These are phyloP conservation scores for Luidia sarsii DNA, from an alignment of 53 echinoderm and acorn worm species.

Conservation along the genomic window DNA sequence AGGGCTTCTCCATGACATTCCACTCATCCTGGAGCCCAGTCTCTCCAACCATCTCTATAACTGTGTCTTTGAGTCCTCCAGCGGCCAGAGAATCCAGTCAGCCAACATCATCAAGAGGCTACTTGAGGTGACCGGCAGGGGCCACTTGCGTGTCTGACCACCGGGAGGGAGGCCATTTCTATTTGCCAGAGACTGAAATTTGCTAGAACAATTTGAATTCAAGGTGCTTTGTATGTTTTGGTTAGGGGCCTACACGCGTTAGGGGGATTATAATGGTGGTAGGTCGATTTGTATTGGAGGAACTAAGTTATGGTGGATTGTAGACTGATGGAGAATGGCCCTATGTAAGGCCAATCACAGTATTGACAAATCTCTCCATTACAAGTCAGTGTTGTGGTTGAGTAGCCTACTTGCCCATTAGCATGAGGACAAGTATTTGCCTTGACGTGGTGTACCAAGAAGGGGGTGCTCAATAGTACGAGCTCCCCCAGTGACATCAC, in stretches of 20 bases:
- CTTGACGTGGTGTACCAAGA: too few species aligned
- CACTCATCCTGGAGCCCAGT: constrained; percentile 72
- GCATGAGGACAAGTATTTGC: too few species aligned
- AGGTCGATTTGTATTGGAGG: too few species aligned
- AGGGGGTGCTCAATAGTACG: too few species aligned
- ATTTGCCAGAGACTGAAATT: background rate
- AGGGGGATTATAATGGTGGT: too few species aligned
- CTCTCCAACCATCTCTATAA: constrained; percentile 79
- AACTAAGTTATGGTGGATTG: too few species aligned
- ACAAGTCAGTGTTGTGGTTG: too few species aligned
- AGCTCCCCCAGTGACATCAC: too few species aligned
- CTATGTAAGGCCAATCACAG: too few species aligned
- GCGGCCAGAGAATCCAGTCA: constrained; percentile 41
- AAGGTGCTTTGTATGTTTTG: background rate
- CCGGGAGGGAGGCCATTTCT: background rate
- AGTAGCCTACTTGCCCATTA: too few species aligned
- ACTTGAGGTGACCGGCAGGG: constrained; percentile 26
- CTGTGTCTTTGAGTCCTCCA: constrained; percentile 75
- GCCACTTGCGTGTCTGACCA: constrained; percentile 11
- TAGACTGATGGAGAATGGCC: too few species aligned
- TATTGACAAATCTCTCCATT: too few species aligned
- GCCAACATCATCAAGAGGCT: constrained; percentile 48
- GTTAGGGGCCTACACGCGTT: background rate
- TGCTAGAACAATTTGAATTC: background rate
- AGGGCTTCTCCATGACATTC: constrained; percentile 81